Percentiles rank a stretch among this genome's conserved stretches.
phyloP scores from a whole-genome alignment of 2,797 vertebrate species.

The Macropus fuliginosus region DNA sequence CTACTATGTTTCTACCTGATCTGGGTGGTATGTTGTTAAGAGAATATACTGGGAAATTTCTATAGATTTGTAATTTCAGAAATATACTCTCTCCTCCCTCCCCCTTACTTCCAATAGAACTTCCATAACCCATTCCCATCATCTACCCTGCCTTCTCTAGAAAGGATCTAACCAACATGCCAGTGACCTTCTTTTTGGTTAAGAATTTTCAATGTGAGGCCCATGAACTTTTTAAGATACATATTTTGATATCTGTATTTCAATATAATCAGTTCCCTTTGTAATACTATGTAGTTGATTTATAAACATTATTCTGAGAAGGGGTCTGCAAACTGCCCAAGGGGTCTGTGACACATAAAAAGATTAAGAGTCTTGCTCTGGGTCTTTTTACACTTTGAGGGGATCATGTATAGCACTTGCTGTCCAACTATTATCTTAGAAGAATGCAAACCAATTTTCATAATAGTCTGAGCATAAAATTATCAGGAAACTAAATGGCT shows the following conservation, averaged over 20 bases:
- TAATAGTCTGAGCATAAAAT: conserved; percentile 12
- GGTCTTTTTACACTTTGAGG: background rate
- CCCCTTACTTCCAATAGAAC: background rate
- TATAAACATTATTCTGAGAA: background rate
- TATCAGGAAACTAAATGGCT: background rate
- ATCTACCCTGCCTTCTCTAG: background rate
- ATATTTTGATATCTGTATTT: background rate
- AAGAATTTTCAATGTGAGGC: background rate
- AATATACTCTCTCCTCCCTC: background rate
- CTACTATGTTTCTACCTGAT: background rate
- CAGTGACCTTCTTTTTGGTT: background rate
- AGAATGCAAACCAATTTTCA: conserved; percentile 6
- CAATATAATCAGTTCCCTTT: background rate
- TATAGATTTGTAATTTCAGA: background rate
- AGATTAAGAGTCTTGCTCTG: background rate
- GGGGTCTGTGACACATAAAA: background rate
- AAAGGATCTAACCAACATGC: background rate
- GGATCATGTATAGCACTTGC: background rate
- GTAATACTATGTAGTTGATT: background rate
- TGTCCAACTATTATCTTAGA: conserved; percentile 2
- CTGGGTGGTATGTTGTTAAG: background rate
- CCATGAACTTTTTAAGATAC: background rate
- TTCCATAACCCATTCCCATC: background rate
- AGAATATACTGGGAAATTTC: background rate
- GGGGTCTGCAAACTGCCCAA: background rate